phyloP scores from a whole-genome alignment of 2,113 vertebrate genomes.

The Chrysemys picta region DNA sequence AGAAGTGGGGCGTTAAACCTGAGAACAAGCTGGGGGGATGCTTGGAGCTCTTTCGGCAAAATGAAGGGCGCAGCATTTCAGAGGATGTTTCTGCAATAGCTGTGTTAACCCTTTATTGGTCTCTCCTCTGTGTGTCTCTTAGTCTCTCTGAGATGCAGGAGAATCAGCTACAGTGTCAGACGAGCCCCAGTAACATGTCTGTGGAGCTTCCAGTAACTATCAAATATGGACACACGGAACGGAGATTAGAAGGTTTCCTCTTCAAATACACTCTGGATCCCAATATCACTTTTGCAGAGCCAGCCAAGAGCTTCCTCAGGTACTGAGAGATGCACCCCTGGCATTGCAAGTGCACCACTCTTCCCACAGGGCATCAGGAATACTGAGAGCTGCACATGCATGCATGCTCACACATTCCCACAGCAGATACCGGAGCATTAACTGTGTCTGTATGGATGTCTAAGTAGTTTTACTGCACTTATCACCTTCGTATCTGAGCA shows the following conservation, averaged over 20 bases:
- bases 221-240: conserved; percentile 84
- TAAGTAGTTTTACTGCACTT: background rate
- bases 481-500: background rate
- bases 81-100: background rate
- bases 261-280: conserved; percentile 92
- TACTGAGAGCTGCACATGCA: background rate
- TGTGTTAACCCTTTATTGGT: conserved; percentile 2
- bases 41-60: background rate
- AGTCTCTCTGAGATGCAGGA: conserved; percentile 85
- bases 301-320: conserved; percentile 92
- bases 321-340: conserved; percentile 39
- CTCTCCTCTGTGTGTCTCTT: background rate
- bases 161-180: conserved; percentile 86
- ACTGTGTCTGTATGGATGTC: background rate
- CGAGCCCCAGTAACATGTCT: conserved; percentile 82
- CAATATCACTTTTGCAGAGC: conserved; percentile 87
- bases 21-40: background rate
- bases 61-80: background rate
- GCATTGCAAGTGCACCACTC: background rate
- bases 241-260: conserved; percentile 78
- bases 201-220: conserved; percentile 84
- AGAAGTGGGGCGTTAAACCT: background rate
- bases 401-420: background rate
- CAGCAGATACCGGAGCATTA: background rate
- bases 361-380: too few species aligned